Percentiles rank a stretch among this genome's conserved stretches.
These are phyloP conservation scores for Ctenopoma multispine DNA, from an alignment of 2,797 vertebrate species.

Conservation along the genomic window DNA sequence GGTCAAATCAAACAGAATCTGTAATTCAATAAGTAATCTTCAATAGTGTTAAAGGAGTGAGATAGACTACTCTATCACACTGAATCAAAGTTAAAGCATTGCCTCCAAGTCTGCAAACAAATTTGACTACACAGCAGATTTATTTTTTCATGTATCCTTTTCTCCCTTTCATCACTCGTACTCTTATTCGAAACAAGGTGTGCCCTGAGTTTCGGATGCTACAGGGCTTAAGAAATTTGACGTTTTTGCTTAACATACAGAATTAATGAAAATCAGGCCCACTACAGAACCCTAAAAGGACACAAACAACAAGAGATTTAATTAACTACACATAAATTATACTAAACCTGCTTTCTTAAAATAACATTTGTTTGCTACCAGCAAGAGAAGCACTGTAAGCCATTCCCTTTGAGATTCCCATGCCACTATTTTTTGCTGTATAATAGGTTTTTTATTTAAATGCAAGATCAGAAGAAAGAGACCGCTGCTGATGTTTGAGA, in stretches of 20 bases:
- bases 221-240: slow-evolving; percentile 79
- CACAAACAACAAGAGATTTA: slow-evolving; percentile 88
- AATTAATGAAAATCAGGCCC: slow-evolving; percentile 77
- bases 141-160: slow-evolving; percentile 71
- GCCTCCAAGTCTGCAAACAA: slow-evolving; percentile 78
- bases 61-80: slow-evolving; percentile 50
- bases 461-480: slow-evolving; percentile 86
- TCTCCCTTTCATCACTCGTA: slow-evolving; percentile 66
- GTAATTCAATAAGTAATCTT: slow-evolving; percentile 59
- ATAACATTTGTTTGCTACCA: slow-evolving; percentile 90
- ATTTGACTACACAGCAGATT: slow-evolving; percentile 78
- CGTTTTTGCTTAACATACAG: slow-evolving; percentile 87
- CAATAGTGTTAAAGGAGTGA: slow-evolving; percentile 32
- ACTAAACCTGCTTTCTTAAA: slow-evolving; percentile 87
- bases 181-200: slow-evolving; percentile 76
- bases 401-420: slow-evolving; percentile 82
- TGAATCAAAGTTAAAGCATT: slow-evolving; percentile 69
- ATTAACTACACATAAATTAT: slow-evolving; percentile 90
- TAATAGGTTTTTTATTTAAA: slow-evolving; percentile 90
- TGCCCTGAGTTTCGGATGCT: slow-evolving; percentile 71
- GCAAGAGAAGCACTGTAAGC: slow-evolving; percentile 82
- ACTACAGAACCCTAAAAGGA: slow-evolving; percentile 82
- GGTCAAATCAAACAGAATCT: slow-evolving; percentile 71
- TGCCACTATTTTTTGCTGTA: slow-evolving; percentile 85
- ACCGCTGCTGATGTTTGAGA: slow-evolving; percentile 83